A percentile compares a stretch with the other conserved stretches of the same genome.
Evolutionary conservation across 1,140 invertebrate genomes (phyloP).

Genomic region (Cydia fagiglandana): DNA sequence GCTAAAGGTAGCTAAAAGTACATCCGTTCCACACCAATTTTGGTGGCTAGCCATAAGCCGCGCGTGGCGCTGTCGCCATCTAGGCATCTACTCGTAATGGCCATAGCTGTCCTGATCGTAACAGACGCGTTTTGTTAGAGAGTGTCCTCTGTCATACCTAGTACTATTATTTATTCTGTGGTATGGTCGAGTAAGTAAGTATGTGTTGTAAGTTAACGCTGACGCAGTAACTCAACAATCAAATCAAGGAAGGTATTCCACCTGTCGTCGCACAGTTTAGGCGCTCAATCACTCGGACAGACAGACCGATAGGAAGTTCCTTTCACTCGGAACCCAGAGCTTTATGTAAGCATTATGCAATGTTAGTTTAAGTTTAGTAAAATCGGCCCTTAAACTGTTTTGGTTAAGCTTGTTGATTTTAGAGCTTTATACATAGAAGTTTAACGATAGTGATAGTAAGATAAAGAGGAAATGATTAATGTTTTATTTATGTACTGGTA

Average conservation of each 20-base stretch:
- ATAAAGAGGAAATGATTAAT: background rate
- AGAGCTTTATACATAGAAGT: background rate
- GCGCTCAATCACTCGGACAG: slow-evolving; percentile 6
- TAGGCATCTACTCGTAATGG: too few relatives aligned
- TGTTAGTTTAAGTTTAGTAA: background rate
- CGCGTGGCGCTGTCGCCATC: too few relatives aligned
- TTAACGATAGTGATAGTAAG: background rate
- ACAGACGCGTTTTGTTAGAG: too few relatives aligned
- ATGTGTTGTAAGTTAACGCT: background rate
- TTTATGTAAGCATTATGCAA: slow-evolving; percentile 7
- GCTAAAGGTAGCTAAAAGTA: too few relatives aligned
- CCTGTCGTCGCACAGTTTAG: background rate
- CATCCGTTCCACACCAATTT: too few relatives aligned
- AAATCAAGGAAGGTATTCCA: background rate
- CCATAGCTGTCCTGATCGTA: too few relatives aligned
- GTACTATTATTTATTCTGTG: too few relatives aligned
- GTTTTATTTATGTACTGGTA: too few relatives aligned
- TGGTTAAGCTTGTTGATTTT: background rate
- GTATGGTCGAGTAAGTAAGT: too few relatives aligned
- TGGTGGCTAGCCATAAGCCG: too few relatives aligned
- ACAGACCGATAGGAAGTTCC: slow-evolving; percentile 1
- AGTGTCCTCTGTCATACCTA: too few relatives aligned
- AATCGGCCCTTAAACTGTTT: slow-evolving; percentile 1
- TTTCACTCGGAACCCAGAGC: slow-evolving; percentile 10
- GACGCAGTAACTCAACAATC: background rate